Evolutionary conservation across 2,113 vertebrate genomes (phyloP).

Genomic region (Isichthys henryi): DNA sequence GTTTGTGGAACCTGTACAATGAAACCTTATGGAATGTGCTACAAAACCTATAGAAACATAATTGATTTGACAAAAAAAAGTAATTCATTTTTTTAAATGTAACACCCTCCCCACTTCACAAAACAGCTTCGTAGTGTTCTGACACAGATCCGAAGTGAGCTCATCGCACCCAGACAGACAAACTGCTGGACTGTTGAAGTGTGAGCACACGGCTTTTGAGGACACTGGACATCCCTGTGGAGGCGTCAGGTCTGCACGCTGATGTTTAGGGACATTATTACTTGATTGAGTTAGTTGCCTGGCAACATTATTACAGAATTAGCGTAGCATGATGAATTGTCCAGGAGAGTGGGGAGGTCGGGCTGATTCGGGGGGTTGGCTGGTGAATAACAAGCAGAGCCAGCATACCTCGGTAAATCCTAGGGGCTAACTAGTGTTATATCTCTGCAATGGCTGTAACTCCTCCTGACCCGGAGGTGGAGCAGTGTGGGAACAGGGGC

Average conservation of each 20-base stretch:
- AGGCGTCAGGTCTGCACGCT: constrained; percentile 43
- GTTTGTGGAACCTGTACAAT: background rate
- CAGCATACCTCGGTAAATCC: background rate
- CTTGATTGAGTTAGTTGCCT: constrained; percentile 93
- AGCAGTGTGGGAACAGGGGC: background rate
- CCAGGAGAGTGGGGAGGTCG: constrained; percentile 66
- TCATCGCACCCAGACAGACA: background rate
- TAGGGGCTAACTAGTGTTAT: background rate
- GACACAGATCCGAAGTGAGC: background rate
- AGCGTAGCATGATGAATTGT: constrained; percentile 97
- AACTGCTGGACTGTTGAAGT: background rate
- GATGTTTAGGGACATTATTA: constrained; percentile 74
- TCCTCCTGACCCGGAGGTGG: background rate
- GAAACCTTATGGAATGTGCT: background rate
- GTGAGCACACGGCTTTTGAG: background rate
- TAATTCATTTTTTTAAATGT: background rate
- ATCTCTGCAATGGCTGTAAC: background rate
- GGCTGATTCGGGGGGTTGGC: background rate
- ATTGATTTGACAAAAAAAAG: background rate
- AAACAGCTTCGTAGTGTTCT: background rate
- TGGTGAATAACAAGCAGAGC: background rate
- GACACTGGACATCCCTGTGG: background rate
- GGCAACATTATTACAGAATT: constrained; percentile 98
- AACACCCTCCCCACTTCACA: background rate
- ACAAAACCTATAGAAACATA: background rate